Evolutionary conservation across 2,888 invertebrate genomes (phyloP), one percentile per base, ranked within the genome.

Genomic region (Aproaerema taeniolella): DNA sequence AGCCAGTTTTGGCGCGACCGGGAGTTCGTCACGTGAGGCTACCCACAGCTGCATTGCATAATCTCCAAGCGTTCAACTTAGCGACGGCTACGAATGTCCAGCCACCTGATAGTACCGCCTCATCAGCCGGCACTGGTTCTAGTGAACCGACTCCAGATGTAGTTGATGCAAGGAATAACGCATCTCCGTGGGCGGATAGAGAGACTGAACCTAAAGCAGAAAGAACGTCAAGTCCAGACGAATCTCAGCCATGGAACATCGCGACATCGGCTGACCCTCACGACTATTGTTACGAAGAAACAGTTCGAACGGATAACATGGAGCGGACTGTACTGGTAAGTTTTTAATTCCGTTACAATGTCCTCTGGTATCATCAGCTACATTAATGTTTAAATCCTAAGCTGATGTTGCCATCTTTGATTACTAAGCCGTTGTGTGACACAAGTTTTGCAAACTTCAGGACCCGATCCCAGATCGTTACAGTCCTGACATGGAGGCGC

Each of bases 401-500:
- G 11, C 30, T 30, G 30, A 30, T 30, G 7, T 12, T 30, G 10
- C 30, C 13, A 4, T 9, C 2, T 11, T 8, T 11, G 17, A 32
- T 16, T 26, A 30, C 41, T n/a, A n/a, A 36, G 34, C 28, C 42
- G 34, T 53, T 49, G 60, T 65, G 55, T 68, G 67, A 75, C 66
- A 58, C 65, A 68, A 63, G 63, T 82, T 85, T 81, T 83, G 70
- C 73, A 70, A n/a, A 76, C 83, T 79, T 67, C 86, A 86, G 86
- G 86, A 80, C 52, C 68, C 81, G 66, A 79, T 87, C 67, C 81
- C 78, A 69, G 87, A 85, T 80, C 80, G 85, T 65, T 87, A 87
- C 85, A 87, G 87, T 78, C 87, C 87, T 67, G 87, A 87, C 77
- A 75, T 85, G 77, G 86, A 87, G 68, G 86, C 86, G 61, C 85